Evolutionary conservation across 2,888 invertebrate genomes (phyloP), one percentile per base, ranked within the genome.

Genomic region (Limnephilus rhombicus): DNA sequence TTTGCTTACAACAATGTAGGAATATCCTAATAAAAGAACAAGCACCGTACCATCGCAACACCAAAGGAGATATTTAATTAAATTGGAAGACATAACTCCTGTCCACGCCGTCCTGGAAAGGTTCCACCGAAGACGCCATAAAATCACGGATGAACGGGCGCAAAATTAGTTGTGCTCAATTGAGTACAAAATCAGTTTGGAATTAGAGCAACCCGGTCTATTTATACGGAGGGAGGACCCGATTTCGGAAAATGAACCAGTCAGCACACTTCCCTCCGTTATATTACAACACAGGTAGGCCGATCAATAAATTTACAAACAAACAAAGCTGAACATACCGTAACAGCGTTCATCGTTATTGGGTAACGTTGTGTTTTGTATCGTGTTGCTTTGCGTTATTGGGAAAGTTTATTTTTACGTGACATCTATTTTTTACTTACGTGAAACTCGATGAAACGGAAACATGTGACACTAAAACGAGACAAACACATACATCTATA

Each of bases 101-200:
- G 68, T 88, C 88, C 68, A 53, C 37, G 88, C 31, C 53, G 68
- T 68, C 31, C 68, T 18, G 53, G 41, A 83, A 83, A 41, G 29
- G 88, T 68, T 34, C 37, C 68, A 68, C 88, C 37, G 80, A 88
- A 88, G 88, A 88, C 68, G 88, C 88, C 68, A 68, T 68, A 88
- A 88, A 68, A 68, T 88, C 88, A 88, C 88, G 68, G 88, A 31
- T 88, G 88, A 88, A 88, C 53, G 88, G 68, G 18, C 34, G 31
- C 68, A 31, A 68, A 88, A 88, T 88, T 88, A 88, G 88, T 88
- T 68, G 88, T 68, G 88, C 88, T 88, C 68, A 88, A 68, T 88
- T 31, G 88, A 88, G 88, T 88, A 24, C 88, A 68, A 88, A 88
- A 88, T 88, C 88, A 34, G 88, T 68, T 88, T 68, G 37, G 88